Percentiles rank a stretch among this genome's conserved stretches.
phyloP scores from a whole-genome alignment of 2,888 invertebrate species.

The Branchipolynoe longqiensis region DNA sequence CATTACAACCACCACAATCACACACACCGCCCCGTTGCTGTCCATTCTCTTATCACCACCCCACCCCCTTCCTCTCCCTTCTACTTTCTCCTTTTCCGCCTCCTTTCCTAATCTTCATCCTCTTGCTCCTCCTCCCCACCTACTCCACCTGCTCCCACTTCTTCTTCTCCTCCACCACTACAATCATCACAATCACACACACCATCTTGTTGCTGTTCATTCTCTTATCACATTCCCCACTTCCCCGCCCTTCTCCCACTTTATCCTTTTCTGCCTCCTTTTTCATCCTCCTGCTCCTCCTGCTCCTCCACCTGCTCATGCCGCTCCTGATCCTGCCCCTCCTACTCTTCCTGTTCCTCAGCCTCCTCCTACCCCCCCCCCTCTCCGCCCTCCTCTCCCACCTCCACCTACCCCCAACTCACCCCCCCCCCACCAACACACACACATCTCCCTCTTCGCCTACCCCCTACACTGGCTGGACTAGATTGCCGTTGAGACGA shows the following conservation, averaged over 20 bases:
- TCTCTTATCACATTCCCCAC: not conserved
- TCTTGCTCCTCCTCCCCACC: not conserved
- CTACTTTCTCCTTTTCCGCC: not conserved
- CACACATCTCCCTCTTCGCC: not conserved
- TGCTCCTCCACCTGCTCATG: no score
- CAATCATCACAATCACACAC: not conserved
- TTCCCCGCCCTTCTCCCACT: no score
- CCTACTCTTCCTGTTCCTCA: not conserved
- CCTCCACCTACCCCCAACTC: no score
- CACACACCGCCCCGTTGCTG: no score
- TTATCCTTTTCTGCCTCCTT: no score
- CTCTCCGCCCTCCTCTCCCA: not conserved
- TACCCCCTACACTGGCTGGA: not conserved
- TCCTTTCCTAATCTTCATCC: not conserved
- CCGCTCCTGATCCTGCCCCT: not conserved
- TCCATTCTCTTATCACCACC: no score
- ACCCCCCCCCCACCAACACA: not conserved
- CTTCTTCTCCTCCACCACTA: not conserved
- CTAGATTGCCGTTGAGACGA: slow-evolving; percentile 2
- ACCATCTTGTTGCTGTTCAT: not conserved
- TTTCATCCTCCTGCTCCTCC: no score
- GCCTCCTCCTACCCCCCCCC: not conserved
- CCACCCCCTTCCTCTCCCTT: not conserved
- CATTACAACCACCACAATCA: not conserved
- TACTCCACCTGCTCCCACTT: not conserved